Evolutionary conservation across 2,113 vertebrate genomes (phyloP).

Genomic region (Dinomys branickii): DNA sequence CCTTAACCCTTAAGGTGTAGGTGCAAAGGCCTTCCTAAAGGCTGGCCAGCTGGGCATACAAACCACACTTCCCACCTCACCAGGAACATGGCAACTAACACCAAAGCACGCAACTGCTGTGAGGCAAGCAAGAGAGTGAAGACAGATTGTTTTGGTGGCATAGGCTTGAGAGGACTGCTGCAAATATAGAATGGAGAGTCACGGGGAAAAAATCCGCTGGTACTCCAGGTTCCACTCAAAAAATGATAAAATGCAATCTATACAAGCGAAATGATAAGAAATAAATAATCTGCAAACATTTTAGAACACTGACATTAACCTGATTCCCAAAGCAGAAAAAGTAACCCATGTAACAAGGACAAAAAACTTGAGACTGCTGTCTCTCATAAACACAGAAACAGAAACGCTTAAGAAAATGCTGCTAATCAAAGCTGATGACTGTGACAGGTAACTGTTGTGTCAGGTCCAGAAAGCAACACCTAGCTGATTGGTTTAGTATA

Average conservation of each 20-base stretch:
- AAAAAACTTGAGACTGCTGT: neutral
- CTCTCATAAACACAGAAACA: constrained; percentile 7
- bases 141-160: neutral
- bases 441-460: neutral
- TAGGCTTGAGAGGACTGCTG: neutral
- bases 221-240: neutral
- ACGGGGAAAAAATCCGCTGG: neutral
- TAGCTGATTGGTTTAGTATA: neutral
- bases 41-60: neutral
- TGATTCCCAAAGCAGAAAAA: neutral
- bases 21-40: neutral
- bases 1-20: neutral
- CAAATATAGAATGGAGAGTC: neutral
- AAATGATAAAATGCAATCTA: neutral
- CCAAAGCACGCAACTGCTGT: neutral
- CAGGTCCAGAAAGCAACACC: neutral
- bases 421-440: neutral
- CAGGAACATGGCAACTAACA: neutral
- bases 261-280: neutral
- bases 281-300: neutral
- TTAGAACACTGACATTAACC: neutral
- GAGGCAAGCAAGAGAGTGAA: neutral
- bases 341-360: neutral
- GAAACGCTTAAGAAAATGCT: neutral
- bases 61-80: neutral